phyloP scores from a whole-genome alignment of 2,888 invertebrate genomes.

The Euphydryas editha region DNA sequence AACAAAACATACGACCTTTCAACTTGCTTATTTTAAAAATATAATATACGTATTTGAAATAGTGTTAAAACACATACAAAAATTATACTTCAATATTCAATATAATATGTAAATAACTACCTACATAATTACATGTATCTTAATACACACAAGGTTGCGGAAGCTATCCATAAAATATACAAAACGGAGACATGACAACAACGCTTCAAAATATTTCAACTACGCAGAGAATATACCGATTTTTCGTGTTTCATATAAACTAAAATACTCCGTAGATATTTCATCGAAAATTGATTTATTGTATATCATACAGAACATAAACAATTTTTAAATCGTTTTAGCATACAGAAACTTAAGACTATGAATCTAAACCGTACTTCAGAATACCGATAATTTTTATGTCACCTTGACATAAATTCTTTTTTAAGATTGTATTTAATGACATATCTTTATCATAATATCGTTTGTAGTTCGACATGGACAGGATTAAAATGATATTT shows the following conservation, averaged over 20 bases:
- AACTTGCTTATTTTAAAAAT: no score
- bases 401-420: constrained; percentile 8
- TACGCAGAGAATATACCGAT: neutral
- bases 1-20: no score
- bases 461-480: neutral
- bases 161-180: neutral
- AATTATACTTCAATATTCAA: no score
- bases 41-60: no score
- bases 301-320: neutral
- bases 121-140: neutral
- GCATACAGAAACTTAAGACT: neutral
- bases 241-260: neutral
- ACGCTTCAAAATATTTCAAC: neutral
- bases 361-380: no score
- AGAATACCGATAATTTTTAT: neutral
- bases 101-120: no score
- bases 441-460: neutral
- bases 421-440: neutral
- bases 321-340: neutral
- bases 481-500: constrained; percentile 1
- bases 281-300: neutral
- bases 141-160: neutral
- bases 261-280: neutral
- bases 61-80: no score
- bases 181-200: neutral